phyloP scores from a whole-genome alignment of 92 coral and sea anemone genomes.

The Heteractis magnifica region DNA sequence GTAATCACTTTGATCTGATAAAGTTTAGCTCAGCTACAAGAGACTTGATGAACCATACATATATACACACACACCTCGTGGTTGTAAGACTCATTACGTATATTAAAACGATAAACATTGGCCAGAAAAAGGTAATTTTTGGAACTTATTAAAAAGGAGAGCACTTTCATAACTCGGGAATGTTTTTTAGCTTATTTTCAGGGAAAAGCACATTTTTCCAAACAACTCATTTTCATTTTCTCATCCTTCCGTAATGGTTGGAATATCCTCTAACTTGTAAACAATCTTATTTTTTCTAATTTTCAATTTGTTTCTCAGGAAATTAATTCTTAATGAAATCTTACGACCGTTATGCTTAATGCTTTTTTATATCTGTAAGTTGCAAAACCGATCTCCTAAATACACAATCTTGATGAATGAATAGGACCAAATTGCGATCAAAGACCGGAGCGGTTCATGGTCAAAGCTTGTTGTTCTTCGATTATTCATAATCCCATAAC shows the following conservation, averaged over 20 bases:
- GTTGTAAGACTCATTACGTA: not conserved
- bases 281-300: not conserved
- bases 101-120: conserved; percentile 8
- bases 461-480: conserved; percentile 5
- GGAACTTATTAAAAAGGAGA: not conserved
- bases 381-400: conserved; percentile 2
- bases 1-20: not conserved
- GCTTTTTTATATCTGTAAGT: not conserved
- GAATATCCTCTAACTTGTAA: not conserved
- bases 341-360: not conserved
- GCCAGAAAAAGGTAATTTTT: not conserved
- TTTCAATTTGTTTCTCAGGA: not conserved
- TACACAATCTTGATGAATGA: conserved; percentile 8
- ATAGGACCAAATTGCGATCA: not conserved
- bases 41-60: not conserved
- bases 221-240: not conserved
- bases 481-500: conserved; percentile 7
- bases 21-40: not conserved
- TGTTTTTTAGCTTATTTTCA: not conserved
- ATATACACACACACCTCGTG: not conserved
- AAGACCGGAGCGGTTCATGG: not conserved
- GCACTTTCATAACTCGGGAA: not conserved
- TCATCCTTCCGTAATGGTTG: not conserved
- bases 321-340: not conserved
- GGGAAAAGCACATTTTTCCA: not conserved